Conservation (phyloP, 1,140 invertebrate genomes). For the Pissodes strobi region DNA sequence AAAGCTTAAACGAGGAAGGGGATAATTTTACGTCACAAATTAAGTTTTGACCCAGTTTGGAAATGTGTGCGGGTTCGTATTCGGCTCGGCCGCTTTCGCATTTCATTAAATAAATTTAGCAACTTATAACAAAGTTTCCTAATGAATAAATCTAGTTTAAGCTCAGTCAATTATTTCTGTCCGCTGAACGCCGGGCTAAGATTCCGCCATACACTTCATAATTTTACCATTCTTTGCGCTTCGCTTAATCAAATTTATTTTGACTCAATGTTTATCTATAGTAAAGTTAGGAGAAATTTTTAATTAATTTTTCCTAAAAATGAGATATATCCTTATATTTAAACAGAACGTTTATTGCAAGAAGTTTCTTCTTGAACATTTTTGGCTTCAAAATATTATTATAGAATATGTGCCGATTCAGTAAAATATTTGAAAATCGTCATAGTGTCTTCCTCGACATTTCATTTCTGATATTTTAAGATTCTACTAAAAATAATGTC, state of each 20-base stretch:
- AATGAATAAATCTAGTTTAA: constrained; percentile 40
- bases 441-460: no score
- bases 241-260: constrained; percentile 10
- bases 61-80: constrained; percentile 26
- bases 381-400: no score
- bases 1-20: constrained; percentile 2
- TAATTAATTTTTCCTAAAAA: no score
- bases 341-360: background rate
- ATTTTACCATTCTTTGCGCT: constrained; percentile 27
- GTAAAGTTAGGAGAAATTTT: background rate
- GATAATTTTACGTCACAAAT: constrained; percentile 19
- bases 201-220: constrained; percentile 28
- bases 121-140: constrained; percentile 38
- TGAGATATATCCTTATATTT: no score
- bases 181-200: constrained; percentile 24
- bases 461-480: no score
- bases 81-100: constrained; percentile 19
- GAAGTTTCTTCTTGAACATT: background rate
- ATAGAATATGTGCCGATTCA: no score
- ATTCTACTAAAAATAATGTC: no score
- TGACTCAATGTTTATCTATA: background rate
- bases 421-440: no score
- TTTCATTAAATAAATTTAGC: constrained; percentile 37
- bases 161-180: constrained; percentile 37
- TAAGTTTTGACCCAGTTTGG: constrained; percentile 25